Percentiles rank a stretch among this genome's conserved stretches.
Conservation (phyloP, 2,797 vertebrate species). For the Peromyscus eremicus region DNA sequence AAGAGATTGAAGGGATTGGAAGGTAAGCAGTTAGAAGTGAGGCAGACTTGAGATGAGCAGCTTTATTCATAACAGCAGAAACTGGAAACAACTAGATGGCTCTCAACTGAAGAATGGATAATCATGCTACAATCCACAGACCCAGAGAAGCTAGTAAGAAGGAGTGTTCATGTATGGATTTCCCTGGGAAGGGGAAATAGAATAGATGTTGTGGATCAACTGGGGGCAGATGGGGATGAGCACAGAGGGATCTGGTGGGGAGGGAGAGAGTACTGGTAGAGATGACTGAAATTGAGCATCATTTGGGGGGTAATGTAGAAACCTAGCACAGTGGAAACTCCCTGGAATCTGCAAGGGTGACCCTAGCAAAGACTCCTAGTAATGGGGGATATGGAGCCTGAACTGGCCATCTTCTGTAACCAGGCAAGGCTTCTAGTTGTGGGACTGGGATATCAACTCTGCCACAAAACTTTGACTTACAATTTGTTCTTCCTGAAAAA, state of each 20-base stretch:
- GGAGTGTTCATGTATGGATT: background rate
- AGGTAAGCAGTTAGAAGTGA: background rate
- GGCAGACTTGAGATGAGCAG: background rate
- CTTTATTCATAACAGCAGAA: background rate
- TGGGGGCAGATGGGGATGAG: background rate
- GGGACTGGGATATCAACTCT: background rate
- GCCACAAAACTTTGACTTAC: background rate
- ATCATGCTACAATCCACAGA: background rate
- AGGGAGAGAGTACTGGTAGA: background rate
- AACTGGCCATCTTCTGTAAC: background rate
- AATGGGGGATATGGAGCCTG: background rate
- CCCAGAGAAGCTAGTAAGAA: background rate
- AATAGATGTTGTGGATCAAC: background rate
- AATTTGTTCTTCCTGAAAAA: background rate
- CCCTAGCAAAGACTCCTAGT: background rate
- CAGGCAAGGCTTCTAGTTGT: background rate
- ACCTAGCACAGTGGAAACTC: background rate
- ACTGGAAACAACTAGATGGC: background rate
- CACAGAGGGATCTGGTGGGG: background rate
- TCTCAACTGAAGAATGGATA: background rate
- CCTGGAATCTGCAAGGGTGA: background rate
- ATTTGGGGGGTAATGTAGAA: background rate
- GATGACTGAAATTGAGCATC: background rate
- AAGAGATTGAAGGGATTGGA: background rate
- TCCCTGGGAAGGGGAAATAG: background rate